Base-by-base conservation (phyloP, 1,140 invertebrate species). In the Bombus superbus region DNA sequence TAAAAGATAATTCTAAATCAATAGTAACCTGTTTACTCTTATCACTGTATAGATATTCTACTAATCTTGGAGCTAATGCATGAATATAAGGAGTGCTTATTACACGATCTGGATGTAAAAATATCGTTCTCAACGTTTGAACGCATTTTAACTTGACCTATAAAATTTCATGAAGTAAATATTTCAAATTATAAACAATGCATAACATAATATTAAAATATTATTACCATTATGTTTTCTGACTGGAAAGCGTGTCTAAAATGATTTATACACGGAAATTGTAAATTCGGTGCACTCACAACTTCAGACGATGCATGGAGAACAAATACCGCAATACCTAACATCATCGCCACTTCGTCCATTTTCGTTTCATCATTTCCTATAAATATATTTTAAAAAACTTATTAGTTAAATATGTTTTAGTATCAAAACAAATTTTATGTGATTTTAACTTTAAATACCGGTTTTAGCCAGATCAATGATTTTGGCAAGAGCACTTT, bases 201-300 rank as follows among this genome's bases (percentile, higher is more conserved):
- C 44, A 38, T 64, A 32, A 81, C 40, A 28, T 59, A 59, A 22
- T 22, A 77, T 75, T 80, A 69, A 73, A 59, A 44, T 9, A n/a
- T 72, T 47, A 69, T 95, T 94, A 98, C 98, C 92, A 97, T 95
- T 62, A 97, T 95, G 93, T 97, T 97, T 15, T 96, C 94, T 28
- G 97, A 97, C 92, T 98, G 97, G 86, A 99, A 96, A 90, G 98
- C 98, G 88, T 98, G 97, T 74, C 98, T 96, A 93, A 99, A 98
- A 88, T 99, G 97, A 95, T 99, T 99, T 87, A 99, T 98, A 92
- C 98, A 98, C 3, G 98, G 98, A 95, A 98, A 98, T 93, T 98
- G 98, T 47, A 99, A 94, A 91, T 98, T 97, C 3, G 97, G 97
- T 15, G 97, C 97, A 59, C 96, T 95, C 18, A 97, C 96, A 18